These are phyloP conservation scores for Drosophila nigritarsus DNA, from an alignment of 2,888 invertebrate genomes.

Conservation along the genomic window DNA sequence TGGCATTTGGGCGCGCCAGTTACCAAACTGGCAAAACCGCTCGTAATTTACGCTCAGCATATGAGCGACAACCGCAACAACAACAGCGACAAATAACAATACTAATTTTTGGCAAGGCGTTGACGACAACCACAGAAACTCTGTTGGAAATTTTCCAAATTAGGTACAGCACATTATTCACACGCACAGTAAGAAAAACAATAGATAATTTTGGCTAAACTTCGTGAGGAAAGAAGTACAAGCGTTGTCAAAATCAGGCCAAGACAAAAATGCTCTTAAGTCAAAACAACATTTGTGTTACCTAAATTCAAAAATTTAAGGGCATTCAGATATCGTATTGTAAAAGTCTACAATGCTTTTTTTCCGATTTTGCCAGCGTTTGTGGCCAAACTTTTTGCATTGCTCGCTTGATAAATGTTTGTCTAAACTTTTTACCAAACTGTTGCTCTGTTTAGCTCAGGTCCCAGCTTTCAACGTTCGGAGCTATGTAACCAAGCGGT, in stretches of 20 bases:
- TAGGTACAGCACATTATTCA: constrained; percentile 23
- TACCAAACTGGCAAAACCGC: constrained; percentile 66
- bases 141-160: constrained; percentile 23
- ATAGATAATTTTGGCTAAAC: not conserved
- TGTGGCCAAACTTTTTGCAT: constrained; percentile 55
- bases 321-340: constrained; percentile 50
- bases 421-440: constrained; percentile 70
- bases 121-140: constrained; percentile 30
- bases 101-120: constrained; percentile 21
- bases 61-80: constrained; percentile 46
- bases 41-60: constrained; percentile 63
- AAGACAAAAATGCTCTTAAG: not conserved
- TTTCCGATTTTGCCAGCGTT: constrained; percentile 28
- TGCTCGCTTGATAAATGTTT: constrained; percentile 75
- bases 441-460: constrained; percentile 57
- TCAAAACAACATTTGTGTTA: not conserved
- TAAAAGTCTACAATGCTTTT: constrained; percentile 11
- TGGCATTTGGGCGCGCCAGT: constrained; percentile 71
- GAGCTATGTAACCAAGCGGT: constrained; percentile 45
- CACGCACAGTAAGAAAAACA: not conserved
- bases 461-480: constrained; percentile 31
- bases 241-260: not conserved
- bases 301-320: constrained; percentile 6
- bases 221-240: not conserved
- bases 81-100: constrained; percentile 20